Base-by-base conservation (phyloP, 2,113 vertebrate species). In the Elgaria multicarinata region DNA sequence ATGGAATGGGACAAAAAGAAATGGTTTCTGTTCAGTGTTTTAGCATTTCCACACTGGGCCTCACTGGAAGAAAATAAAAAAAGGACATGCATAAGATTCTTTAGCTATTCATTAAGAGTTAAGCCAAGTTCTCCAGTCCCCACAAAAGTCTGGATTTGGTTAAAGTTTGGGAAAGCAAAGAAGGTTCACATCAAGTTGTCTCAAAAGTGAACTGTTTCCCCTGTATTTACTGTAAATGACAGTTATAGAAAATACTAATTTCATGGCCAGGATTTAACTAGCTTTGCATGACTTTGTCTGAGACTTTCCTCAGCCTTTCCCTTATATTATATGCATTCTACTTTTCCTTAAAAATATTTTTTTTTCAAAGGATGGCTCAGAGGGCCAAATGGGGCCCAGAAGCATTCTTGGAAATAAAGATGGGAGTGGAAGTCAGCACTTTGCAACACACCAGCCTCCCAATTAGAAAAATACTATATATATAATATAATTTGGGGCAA, bases 1-100 rank as follows among this genome's bases (percentile, higher is more conserved):
- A 92, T 90, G 82, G 92, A 82, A 92, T 88, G 85, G 88, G 93
- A 95, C 93, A 87, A 85, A 83, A 94, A 89, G 88, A 93, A 91
- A 94, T 91, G n/a, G 39, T 84, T 91, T 91, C 91, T 90, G 76
- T 91, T 91, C 67, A 77, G 62, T 72, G 81, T 87, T 92, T 91
- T 31, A 87, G 82, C 91, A 92, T 79, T 87, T 87, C 85, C 87
- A 26, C 26, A 67, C 33, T 89, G 83, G 88, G 74, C 62, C 90
- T 88, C 75, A 90, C 46, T 77, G 28, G 74, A 31, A 26, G 18
- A 14, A 75, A 44, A 53, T 71, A 44, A 53, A 42, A 26, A 88
- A 90, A 75, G 42, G 82, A 77, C 82, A 85, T 89, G 58, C 82
- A 87, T 5, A 83, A 79, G 80, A 91, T 76, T 46, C n/a, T 80